These are phyloP conservation scores for Pyrochroa serraticornis DNA, from an alignment of 2,888 invertebrate species.

Conservation along the genomic window DNA sequence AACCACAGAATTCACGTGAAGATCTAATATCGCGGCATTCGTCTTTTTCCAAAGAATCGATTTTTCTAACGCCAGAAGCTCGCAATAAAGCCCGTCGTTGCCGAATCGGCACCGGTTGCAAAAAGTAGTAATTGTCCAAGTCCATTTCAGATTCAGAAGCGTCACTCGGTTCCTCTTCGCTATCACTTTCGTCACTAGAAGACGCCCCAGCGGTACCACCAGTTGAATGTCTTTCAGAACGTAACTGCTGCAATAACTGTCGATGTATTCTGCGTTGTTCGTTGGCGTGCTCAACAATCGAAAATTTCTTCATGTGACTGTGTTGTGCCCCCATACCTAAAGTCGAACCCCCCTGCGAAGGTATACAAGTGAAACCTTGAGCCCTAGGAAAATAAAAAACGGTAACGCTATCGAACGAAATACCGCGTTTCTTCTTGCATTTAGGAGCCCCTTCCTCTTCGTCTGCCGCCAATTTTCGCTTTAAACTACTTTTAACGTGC, in stretches of 20 bases:
- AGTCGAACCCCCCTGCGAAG: slow-evolving; percentile 89
- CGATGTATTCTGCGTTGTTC: slow-evolving; percentile 88
- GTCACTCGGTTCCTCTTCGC: slow-evolving; percentile 83
- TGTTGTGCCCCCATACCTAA: slow-evolving; percentile 88
- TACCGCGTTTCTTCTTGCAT: slow-evolving; percentile 78
- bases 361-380: slow-evolving; percentile 91
- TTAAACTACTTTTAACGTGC: slow-evolving; percentile 70
- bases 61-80: slow-evolving; percentile 92
- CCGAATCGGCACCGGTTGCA: slow-evolving; percentile 91
- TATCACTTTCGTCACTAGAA: slow-evolving; percentile 84
- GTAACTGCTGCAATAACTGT: slow-evolving; percentile 74
- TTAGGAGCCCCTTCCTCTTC: slow-evolving; percentile 58
- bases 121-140: slow-evolving; percentile 86
- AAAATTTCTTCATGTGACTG: slow-evolving; percentile 76
- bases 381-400: slow-evolving; percentile 94
- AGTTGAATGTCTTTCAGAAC: slow-evolving; percentile 69
- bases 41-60: slow-evolving; percentile 91
- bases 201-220: slow-evolving; percentile 61
- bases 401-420: slow-evolving; percentile 89
- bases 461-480: slow-evolving; percentile 64
- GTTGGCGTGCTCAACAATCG: slow-evolving; percentile 84
- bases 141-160: slow-evolving; percentile 84
- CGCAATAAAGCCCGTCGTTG: slow-evolving; percentile 86
- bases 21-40: slow-evolving; percentile 91
- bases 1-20: slow-evolving; percentile 92